Evolutionary conservation across 2,113 vertebrate genomes (phyloP).

Genomic region (Atractosteus spatula): DNA sequence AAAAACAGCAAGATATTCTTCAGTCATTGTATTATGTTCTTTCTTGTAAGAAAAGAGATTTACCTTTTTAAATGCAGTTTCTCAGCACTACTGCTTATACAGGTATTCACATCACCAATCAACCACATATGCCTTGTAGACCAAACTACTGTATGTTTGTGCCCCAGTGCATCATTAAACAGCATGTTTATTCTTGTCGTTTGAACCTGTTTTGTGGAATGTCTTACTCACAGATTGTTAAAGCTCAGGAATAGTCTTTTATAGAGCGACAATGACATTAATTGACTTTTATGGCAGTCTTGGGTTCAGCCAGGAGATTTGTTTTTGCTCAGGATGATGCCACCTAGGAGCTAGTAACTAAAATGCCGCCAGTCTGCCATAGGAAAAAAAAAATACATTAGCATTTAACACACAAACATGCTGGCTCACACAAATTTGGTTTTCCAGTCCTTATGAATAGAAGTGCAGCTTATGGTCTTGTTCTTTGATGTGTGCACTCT

Average conservation of each 20-base stretch:
- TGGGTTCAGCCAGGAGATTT: slow-evolving; percentile 39
- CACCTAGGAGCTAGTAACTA: slow-evolving; percentile 59
- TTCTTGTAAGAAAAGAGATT: too few species aligned
- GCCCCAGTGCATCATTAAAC: slow-evolving; percentile 17
- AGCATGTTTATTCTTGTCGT: slow-evolving; percentile 23
- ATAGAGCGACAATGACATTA: slow-evolving; percentile 41
- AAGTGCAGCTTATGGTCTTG: not conserved
- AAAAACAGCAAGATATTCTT: too few species aligned
- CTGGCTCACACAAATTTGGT: not conserved
- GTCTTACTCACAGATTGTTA: slow-evolving; percentile 36
- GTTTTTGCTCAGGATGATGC: slow-evolving; percentile 50
- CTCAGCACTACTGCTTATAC: too few species aligned
- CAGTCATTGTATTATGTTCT: too few species aligned
- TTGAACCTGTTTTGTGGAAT: slow-evolving; percentile 28
- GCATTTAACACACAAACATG: slow-evolving; percentile 18
- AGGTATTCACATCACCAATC: slow-evolving; percentile 11
- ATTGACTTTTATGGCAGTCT: slow-evolving; percentile 49
- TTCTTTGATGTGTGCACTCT: slow-evolving; percentile 3
- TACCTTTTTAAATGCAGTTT: too few species aligned
- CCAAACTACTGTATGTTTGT: slow-evolving; percentile 13
- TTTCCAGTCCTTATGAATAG: not conserved
- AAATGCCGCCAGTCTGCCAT: slow-evolving; percentile 12
- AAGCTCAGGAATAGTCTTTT: slow-evolving; percentile 40
- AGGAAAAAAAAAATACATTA: slow-evolving; percentile 27
- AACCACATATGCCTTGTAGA: slow-evolving; percentile 16